Percentiles rank a stretch among this genome's conserved stretches.
Conservation (phyloP, 2,113 vertebrate species). For the Oncorhynchus kisutch region DNA sequence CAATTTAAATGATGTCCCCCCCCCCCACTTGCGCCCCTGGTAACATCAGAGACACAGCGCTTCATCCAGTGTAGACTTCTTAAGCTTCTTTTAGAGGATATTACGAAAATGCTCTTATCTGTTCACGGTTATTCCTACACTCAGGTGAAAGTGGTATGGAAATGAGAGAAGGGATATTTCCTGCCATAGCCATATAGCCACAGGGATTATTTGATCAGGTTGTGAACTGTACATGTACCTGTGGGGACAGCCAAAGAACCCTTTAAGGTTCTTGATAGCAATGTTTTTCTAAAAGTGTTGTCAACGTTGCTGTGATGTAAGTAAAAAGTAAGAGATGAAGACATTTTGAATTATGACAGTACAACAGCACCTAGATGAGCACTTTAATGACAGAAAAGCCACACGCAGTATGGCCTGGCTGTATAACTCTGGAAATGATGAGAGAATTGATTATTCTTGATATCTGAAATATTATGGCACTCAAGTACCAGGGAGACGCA, state of each 20-base stretch:
- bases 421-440: too few relatives aligned
- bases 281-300: background rate
- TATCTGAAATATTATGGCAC: too few relatives aligned
- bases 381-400: background rate
- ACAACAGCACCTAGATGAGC: background rate
- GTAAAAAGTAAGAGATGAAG: background rate
- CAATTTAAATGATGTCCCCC: too few relatives aligned
- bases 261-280: too few relatives aligned
- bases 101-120: conserved; percentile 43
- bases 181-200: background rate
- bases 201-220: conserved; percentile 23
- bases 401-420: background rate
- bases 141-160: conserved; percentile 15
- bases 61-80: conserved; percentile 26
- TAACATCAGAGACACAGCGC: conserved; percentile 38
- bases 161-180: conserved; percentile 24
- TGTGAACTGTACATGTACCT: background rate
- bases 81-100: conserved; percentile 36
- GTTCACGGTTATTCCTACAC: conserved; percentile 22
- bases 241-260: too few relatives aligned
- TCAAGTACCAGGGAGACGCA: too few relatives aligned
- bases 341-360: conserved; percentile 6
- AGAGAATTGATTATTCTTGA: too few relatives aligned
- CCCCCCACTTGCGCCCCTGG: too few relatives aligned
- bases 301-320: background rate